Base-by-base conservation (phyloP, 2,113 vertebrate species). In the Proterorhinus semilunaris region DNA sequence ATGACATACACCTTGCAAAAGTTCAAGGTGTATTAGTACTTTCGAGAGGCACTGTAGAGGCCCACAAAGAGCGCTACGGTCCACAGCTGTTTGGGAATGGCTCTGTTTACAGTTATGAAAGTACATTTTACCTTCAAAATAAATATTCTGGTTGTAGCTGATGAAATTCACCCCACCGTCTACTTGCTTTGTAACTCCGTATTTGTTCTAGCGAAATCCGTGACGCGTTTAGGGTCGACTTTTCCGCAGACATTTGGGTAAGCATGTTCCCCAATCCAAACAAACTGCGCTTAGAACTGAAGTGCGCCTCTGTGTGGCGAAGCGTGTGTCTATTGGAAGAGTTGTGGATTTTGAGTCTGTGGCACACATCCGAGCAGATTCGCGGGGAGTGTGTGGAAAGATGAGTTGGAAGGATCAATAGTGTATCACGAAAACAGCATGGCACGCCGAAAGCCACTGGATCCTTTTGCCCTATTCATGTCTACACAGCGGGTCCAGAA, bases 31-130 rank as follows among this genome's bases (percentile, higher is more conserved):
- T n/a, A n/a, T n/a, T n/a, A n/a, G n/a, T n/a, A n/a, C n/a, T n/a
- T n/a, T n/a, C n/a, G n/a, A n/a, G n/a, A n/a, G n/a, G n/a, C n/a
- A n/a, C n/a, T n/a, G n/a, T n/a, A 61, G 78, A 80, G 43, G 62
- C 52, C 64, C 80, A 83, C 62, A 75, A 78, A 79, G 80, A 70
- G 48, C 1, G 12, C 62, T 79, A 45, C 36, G 36, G 15, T 16
- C 11, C 44, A 12, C 55, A 42, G 55, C 55, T 57, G 54, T 21
- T 17, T n/a, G 36, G 57, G 57, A 13, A 59, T 6, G 21, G 17
- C 54, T 36, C 7, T 58, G 11, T 17, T 48, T 65, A 8, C 10
- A 4, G 12, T 15, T 52, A 21, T n/a, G 1, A 15, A 52, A 15
- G 12, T 6, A n/a, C 13, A n/a, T 6, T 52, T 52, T 6, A 52